Percentiles rank a stretch among this genome's conserved stretches.
Conservation (phyloP, 2,113 vertebrate species). For the Brachypodius melanocephalos region DNA sequence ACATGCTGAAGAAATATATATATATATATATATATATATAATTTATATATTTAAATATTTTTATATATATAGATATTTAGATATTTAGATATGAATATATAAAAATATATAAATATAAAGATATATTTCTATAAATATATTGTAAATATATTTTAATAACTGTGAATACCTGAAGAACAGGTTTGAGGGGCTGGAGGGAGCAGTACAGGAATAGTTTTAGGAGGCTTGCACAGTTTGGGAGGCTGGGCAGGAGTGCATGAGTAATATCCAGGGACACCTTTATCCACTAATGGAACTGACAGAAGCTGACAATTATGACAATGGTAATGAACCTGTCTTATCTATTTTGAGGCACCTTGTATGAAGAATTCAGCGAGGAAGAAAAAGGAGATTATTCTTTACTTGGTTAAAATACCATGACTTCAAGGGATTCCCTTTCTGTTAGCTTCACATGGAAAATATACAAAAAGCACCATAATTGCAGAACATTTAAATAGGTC, state of each 20-base stretch:
- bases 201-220: not conserved
- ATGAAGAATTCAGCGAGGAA: not conserved
- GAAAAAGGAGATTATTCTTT: not conserved
- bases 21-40: too few relatives aligned
- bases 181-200: not conserved
- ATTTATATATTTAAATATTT: too few relatives aligned
- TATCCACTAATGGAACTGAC: constrained; percentile 21
- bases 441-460: not conserved
- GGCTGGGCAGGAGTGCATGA: not conserved
- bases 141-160: not conserved
- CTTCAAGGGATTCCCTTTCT: constrained; percentile 52
- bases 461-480: constrained; percentile 37
- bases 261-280: not conserved
- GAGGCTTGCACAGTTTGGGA: not conserved
- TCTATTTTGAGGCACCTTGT: constrained; percentile 28
- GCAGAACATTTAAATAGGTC: constrained; percentile 39
- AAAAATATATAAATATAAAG: too few relatives aligned
- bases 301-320: constrained; percentile 33
- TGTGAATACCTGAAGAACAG: not conserved
- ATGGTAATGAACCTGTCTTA: not conserved
- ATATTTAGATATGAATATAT: too few relatives aligned
- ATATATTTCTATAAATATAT: too few relatives aligned
- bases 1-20: not conserved
- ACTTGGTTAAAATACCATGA: constrained; percentile 13
- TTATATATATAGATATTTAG: too few relatives aligned